Base-by-base conservation (phyloP, 2,888 invertebrate genomes). In the Drosophila nigricruria region DNA sequence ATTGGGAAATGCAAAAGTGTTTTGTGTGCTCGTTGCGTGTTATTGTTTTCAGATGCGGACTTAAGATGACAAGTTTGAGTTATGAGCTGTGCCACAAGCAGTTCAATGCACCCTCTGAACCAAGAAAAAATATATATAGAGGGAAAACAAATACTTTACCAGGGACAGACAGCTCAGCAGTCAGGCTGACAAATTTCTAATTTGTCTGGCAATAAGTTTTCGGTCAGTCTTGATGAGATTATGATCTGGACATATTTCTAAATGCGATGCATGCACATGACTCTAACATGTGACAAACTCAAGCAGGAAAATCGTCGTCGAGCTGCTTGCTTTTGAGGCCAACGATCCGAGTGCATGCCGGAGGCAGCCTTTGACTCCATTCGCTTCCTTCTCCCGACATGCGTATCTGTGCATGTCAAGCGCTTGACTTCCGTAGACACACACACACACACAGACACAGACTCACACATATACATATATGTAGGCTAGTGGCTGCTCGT, bases 21-120 rank as follows among this genome's bases (percentile, higher is more conserved):
- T 65, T 47, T 63, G 43, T 61, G 64, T 60, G 65, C 34, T 34
- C 52, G 52, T 36, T 73, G 61, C 56, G 67, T 84, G 57, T 82
- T 88, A 82, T 82, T 82, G 88, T 85, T 85, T 88, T 79, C 61
- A 76, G 66, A 79, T 81, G 67, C 68, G 62, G 66, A 77, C 82
- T 72, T 59, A 84, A 82, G 88, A 79, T 82, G 82, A 88, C 82
- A 88, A 53, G 59, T 70, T 74, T 83, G 86, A 83, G 86, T 85
- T 83, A 88, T 82, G 82, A 85, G 77, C 49, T 73, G 63, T 67
- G 20, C 25, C 36, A 47, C 34, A 40, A 30, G 18, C 25, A 57
- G 66, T 64, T 79, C 77, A 71, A 62, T 68, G 80, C 25, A 57
- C 80, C 40, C 20, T 5, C 8, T 10, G 47, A 32, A 30, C 3